Conservation (phyloP, 2,888 invertebrate species). For the Opisthograptis luteolata region DNA sequence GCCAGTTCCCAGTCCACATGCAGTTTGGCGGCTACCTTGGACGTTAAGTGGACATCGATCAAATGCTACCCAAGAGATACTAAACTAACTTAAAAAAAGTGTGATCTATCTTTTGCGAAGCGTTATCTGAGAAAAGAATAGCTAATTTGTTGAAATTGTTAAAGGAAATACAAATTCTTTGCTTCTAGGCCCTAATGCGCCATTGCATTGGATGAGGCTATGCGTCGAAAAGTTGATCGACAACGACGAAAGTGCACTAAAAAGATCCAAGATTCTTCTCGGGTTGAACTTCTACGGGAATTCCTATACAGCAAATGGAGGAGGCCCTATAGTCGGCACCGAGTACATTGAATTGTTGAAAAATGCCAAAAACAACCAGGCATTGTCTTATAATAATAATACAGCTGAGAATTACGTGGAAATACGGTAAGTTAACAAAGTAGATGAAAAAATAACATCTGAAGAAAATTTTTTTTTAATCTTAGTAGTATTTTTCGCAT, state of each 20-base stretch:
- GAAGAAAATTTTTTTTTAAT: conserved; percentile 12
- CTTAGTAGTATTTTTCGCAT: no score
- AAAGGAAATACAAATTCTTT: conserved; percentile 28
- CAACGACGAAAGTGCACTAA: conserved; percentile 78
- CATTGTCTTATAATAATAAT: conserved; percentile 89
- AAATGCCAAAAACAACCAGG: conserved; percentile 88
- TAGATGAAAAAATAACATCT: no score
- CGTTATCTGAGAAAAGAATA: not conserved
- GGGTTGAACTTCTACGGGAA: conserved; percentile 98
- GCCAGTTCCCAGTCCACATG: no score
- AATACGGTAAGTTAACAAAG: conserved; percentile 89
- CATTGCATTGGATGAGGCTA: conserved; percentile 91
- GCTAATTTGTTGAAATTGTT: no score
- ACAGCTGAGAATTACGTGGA: conserved; percentile 94
- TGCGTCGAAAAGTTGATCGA: conserved; percentile 91
- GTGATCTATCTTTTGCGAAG: no score
- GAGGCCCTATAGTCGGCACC: conserved; percentile 91
- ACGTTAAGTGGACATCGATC: no score
- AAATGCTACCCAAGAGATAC: no score
- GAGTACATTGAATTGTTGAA: conserved; percentile 91
- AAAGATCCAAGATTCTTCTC: conserved; percentile 91
- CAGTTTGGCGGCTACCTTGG: no score
- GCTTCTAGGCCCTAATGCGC: conserved; percentile 96
- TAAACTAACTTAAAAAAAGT: no score
- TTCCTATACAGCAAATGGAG: conserved; percentile 92